A percentile compares a stretch with the other conserved stretches of the same genome.
Conservation (phyloP, 2,113 vertebrate species). For the Laticauda colubrina region DNA sequence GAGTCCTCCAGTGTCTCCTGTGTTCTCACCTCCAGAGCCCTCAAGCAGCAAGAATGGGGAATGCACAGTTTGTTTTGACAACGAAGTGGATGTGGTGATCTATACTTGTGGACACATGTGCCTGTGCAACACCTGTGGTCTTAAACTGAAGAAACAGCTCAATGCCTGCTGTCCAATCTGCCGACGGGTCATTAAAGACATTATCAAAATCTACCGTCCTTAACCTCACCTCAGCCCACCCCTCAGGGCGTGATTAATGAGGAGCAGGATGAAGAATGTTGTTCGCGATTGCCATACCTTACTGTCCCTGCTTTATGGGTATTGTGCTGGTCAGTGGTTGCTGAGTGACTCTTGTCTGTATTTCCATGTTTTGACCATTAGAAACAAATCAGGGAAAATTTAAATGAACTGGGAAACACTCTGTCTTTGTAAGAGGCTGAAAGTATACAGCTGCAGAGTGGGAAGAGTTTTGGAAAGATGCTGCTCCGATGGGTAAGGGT, state of each 20-base stretch:
- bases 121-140: constrained; percentile 92
- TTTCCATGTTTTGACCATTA: constrained; percentile 62
- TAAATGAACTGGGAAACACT: constrained; percentile 49
- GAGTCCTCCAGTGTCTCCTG: constrained; percentile 86
- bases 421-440: constrained; percentile 17
- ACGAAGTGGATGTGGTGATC: constrained; percentile 97
- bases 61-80: constrained; percentile 96
- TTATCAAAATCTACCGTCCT: constrained; percentile 96
- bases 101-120: constrained; percentile 99
- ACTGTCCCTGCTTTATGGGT: constrained; percentile 69
- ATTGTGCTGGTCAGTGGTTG: constrained; percentile 68
- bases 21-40: constrained; percentile 77
- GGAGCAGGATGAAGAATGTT: constrained; percentile 33
- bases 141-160: constrained; percentile 92
- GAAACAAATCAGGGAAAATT: constrained; percentile 67
- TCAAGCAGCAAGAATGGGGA: constrained; percentile 84
- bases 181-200: constrained; percentile 93
- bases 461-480: constrained; percentile 5
- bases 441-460: constrained; percentile 13
- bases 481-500: constrained; percentile 11
- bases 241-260: constrained; percentile 10
- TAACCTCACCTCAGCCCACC: constrained; percentile 65
- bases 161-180: constrained; percentile 97
- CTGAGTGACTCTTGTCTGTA: constrained; percentile 65
- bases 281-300: constrained; percentile 63